phyloP scores from a whole-genome alignment of 2,113 vertebrate species.

The Cepphus grylle region DNA sequence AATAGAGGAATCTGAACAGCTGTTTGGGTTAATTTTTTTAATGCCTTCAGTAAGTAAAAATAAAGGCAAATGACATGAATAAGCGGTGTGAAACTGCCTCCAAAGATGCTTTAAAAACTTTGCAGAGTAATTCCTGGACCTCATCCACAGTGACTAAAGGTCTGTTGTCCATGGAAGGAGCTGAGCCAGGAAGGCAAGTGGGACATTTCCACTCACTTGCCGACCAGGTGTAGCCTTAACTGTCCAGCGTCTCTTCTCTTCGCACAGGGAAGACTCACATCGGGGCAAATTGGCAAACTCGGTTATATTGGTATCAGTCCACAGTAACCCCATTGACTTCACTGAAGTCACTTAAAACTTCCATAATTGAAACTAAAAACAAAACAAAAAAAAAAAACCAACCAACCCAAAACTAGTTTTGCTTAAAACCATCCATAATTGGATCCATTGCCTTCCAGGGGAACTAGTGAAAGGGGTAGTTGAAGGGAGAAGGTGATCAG shows the following conservation, averaged over 20 bases:
- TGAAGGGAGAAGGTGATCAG: not conserved
- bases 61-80: not conserved
- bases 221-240: not conserved
- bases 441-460: not conserved
- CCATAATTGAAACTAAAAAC: not conserved
- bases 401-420: not conserved
- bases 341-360: not conserved
- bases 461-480: not conserved
- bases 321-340: not conserved
- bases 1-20: not conserved
- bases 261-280: not conserved
- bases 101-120: not conserved
- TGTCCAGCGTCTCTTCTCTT: not conserved
- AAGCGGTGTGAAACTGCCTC: not conserved
- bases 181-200: not conserved
- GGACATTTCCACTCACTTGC: not conserved
- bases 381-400: too few relatives aligned
- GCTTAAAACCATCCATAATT: not conserved
- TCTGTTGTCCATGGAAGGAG: not conserved
- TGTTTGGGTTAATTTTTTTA: conserved; percentile 3
- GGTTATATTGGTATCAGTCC: not conserved
- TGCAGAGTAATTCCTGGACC: not conserved
- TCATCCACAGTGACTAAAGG: not conserved
- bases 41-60: conserved; percentile 42
- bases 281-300: not conserved